Conservation (phyloP, 2,113 vertebrate species). For the Megalops atlanticus region DNA sequence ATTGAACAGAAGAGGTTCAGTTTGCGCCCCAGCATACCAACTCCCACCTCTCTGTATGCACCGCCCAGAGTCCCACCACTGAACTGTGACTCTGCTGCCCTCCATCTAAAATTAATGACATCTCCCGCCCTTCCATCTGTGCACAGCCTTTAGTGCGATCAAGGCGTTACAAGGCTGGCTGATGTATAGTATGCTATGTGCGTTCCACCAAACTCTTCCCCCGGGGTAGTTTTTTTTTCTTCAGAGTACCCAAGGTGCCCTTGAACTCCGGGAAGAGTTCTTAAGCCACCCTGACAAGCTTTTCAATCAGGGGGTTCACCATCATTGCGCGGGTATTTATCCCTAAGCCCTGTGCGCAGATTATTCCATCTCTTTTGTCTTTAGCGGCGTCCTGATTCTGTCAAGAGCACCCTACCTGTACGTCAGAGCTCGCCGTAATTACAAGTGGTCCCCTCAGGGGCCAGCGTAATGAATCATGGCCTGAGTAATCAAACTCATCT, state of each 20-base stretch:
- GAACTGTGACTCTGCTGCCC: background rate
- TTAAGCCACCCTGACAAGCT: background rate
- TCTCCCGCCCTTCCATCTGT: background rate
- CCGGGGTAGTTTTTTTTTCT: background rate
- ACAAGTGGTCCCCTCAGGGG: background rate
- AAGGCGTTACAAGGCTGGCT: background rate
- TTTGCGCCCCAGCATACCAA: constrained; percentile 22
- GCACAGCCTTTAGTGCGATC: background rate
- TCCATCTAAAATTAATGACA: background rate
- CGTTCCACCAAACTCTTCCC: background rate
- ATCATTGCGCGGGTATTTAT: background rate
- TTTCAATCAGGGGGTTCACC: background rate
- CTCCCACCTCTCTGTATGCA: background rate
- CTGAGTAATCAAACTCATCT: background rate
- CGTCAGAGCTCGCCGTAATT: background rate
- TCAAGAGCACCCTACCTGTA: background rate
- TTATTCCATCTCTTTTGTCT: background rate
- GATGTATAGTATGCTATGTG: background rate
- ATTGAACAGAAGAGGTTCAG: no score
- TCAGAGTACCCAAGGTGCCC: background rate
- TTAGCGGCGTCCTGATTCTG: background rate
- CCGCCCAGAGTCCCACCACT: background rate
- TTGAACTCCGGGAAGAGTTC: background rate
- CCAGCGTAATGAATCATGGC: background rate
- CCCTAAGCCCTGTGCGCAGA: background rate